Base-by-base conservation (phyloP, 2,888 invertebrate species). In the Pinctada fucata region DNA sequence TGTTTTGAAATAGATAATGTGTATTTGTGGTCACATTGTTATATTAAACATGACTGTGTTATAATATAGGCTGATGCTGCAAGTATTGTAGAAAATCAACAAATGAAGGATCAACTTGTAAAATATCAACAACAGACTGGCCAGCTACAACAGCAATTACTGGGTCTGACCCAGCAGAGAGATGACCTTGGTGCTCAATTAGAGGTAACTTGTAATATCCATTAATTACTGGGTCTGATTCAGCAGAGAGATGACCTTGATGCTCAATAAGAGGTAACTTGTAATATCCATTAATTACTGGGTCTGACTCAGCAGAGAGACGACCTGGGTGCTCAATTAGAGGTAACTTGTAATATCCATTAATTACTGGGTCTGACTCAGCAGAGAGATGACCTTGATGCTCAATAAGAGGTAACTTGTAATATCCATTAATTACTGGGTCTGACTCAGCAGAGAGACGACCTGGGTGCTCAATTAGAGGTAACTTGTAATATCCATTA, bases 121-220 rank as follows among this genome's bases (percentile, higher is more conserved):
- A 86, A 86, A 68, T 86, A 84, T 79, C 82, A 86, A 71, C 80
- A 82, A 71, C 86, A 90, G 70, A 79, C 88, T 3, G 75, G 80
- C 47, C 88, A 88, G 67, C 77, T 90, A 2, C 82, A 86, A 76
- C 71, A 82, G 3, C 86, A 87, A 63, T 69, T 89, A 51, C 68
- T 82, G 10, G 75, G 73, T 16, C 67, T 87, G 6, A 80, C 83
- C 13, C 89, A 89, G 79, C 79, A 82, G 49, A 83, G 83, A 72
- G 90, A 89, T 74, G 91, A 90, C 75, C 85, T 90, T 6, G 63
- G 66, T 45, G 82, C 86, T 3, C 90, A 91, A 81, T 81, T 91
- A 48, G 83, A 88, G 88, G 90, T 90, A 78, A 66, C 76, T 65
- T 58, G 10, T 10, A 58, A 58, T 58, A 58, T 58, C 58, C 8